Base-by-base conservation (phyloP, 2,888 invertebrate genomes). In the Andrena praecox region DNA sequence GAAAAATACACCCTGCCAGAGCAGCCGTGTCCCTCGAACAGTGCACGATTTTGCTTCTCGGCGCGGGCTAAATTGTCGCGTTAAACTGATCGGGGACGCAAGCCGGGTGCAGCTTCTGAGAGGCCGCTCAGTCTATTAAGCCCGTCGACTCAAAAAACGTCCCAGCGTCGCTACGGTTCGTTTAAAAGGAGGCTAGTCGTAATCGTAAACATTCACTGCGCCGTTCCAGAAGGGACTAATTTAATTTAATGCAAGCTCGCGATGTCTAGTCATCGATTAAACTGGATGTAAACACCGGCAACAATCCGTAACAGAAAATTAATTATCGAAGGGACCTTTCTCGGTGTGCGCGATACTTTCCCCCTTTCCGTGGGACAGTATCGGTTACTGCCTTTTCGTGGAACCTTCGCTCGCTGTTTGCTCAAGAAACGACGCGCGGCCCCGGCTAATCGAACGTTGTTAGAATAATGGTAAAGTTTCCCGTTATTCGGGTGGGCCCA, bases 371-470 rank as follows among this genome's bases (percentile, higher is more conserved):
- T 10, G 10, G 0, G 48, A 35, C 48, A n/a, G 64, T 80, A 80
- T 85, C 84, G 70, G 70, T 84, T 80, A 80, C 75, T 59, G 20
- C 54, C 62, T 64, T 86, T 86, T 76, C 42, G 63, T 63, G 67
- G 72, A 69, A 86, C 54, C 59, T 10, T 50, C 33, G 42, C 27
- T 50, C 68, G 6, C 5, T 84, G 84, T 86, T 64, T 86, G 78
- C 70, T 29, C 64, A 62, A 35, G 52, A 64, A 31, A 56, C 62
- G 27, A 10, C 42, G 60, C 60, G 50, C 29, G 33, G 35, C 54
- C 70, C 1, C 35, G 27, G 63, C 6, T 66, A 35, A 74, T 71
- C 70, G 70, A 71, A 68, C 63, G 12, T 54, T 75, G 52, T 80
- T 68, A 71, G 68, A 71, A 82, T 76, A 75, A 71, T n/a, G 56